A percentile compares a stretch with the other conserved stretches of the same genome.
phyloP scores from a whole-genome alignment of 64 coral and sea anemone genomes.

The Actinia equina region DNA sequence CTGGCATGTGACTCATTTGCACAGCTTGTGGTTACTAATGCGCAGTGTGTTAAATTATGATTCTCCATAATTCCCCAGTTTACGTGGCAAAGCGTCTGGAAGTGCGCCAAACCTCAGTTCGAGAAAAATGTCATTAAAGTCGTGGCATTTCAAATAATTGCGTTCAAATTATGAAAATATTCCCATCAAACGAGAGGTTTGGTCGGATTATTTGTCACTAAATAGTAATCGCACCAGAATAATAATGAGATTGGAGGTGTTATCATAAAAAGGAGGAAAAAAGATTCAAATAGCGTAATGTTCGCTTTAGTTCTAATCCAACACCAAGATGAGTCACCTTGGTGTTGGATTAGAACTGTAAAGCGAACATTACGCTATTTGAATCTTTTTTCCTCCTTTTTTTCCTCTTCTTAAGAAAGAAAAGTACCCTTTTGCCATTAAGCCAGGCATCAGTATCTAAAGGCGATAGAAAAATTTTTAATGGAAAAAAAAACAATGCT shows the following conservation, averaged over 20 bases:
- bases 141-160: not conserved
- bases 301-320: not conserved
- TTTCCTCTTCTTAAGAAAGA: not conserved
- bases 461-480: no score
- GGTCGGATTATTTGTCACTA: not conserved
- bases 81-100: not conserved
- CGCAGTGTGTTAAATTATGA: not conserved
- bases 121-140: not conserved
- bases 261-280: not conserved
- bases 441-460: not conserved
- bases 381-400: not conserved
- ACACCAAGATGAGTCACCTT: not conserved
- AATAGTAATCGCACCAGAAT: not conserved
- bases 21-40: not conserved
- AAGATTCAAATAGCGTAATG: not conserved
- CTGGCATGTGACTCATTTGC: not conserved
- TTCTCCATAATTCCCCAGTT: not conserved
- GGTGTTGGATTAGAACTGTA: not conserved
- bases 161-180: not conserved
- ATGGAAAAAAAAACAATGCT: no score
- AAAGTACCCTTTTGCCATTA: not conserved
- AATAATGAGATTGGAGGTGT: not conserved
- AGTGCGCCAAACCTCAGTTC: not conserved
- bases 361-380: not conserved
- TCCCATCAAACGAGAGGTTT: not conserved